A percentile compares a stretch with the other conserved stretches of the same genome.
phyloP scores from a whole-genome alignment of 1,140 invertebrate species.

The Scaptomyza pallida region DNA sequence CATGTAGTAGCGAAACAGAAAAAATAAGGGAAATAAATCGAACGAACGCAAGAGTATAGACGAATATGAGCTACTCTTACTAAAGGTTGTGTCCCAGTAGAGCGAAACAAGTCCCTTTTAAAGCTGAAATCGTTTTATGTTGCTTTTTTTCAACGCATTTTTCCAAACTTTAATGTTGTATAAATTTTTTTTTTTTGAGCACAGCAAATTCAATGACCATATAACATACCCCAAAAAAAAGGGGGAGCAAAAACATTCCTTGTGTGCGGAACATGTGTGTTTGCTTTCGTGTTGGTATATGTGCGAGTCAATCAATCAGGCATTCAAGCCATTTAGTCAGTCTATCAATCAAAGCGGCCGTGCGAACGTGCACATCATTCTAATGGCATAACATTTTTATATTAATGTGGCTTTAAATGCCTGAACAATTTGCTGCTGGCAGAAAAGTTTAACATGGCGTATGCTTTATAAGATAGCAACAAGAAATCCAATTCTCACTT shows the following conservation, averaged over 20 bases:
- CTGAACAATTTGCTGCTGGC: not conserved
- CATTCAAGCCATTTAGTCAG: slow-evolving; percentile 80
- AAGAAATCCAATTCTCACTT: not conserved
- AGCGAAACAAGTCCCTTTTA: not conserved
- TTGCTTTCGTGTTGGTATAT: slow-evolving; percentile 32
- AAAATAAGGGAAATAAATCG: slow-evolving; percentile 26
- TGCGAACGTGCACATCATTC: slow-evolving; percentile 65
- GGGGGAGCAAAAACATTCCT: not conserved
- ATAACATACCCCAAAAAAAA: not conserved
- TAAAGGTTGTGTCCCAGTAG: no score
- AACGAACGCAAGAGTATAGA: not conserved
- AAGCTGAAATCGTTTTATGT: not conserved
- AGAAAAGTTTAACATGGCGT: not conserved
- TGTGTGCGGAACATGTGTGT: slow-evolving; percentile 37
- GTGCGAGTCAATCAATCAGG: slow-evolving; percentile 74
- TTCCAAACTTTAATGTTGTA: not conserved
- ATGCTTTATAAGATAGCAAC: not conserved
- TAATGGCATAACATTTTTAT: slow-evolving; percentile 71
- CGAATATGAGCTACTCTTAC: not conserved
- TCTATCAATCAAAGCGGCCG: slow-evolving; percentile 70
- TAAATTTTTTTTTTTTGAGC: not conserved
- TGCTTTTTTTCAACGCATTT: not conserved
- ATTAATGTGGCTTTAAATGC: slow-evolving; percentile 54
- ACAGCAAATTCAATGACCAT: not conserved
- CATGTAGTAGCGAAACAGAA: slow-evolving; percentile 53